phyloP scores from a whole-genome alignment of 2,888 invertebrate genomes.

The Parnassius mnemosyne region DNA sequence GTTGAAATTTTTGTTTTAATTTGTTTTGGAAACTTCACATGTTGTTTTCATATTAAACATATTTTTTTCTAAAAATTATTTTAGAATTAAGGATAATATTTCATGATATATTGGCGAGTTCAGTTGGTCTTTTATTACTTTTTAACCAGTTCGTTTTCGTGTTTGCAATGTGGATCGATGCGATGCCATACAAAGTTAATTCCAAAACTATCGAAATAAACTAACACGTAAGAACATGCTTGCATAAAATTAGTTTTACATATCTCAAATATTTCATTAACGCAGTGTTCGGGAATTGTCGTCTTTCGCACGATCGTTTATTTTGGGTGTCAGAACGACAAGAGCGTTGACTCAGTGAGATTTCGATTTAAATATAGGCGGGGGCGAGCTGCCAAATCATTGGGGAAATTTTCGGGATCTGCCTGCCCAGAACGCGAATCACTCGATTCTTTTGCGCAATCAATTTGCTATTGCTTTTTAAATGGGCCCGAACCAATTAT shows the following conservation, averaged over 20 bases:
- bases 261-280: slow-evolving; percentile 46
- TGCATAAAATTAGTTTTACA: background rate
- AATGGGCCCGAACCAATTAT: slow-evolving; percentile 23
- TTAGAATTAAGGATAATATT: too few relatives aligned
- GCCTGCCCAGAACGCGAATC: slow-evolving; percentile 48
- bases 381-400: slow-evolving; percentile 77
- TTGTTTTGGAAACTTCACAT: too few relatives aligned
- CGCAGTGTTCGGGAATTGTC: slow-evolving; percentile 61
- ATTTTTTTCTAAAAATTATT: too few relatives aligned
- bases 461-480: slow-evolving; percentile 27
- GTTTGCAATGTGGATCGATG: too few relatives aligned
- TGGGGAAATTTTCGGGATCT: slow-evolving; percentile 62
- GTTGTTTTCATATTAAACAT: too few relatives aligned
- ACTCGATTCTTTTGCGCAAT: slow-evolving; percentile 51
- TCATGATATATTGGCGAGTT: too few relatives aligned
- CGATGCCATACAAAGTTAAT: too few relatives aligned
- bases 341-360: slow-evolving; percentile 78
- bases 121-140: too few relatives aligned
- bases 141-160: too few relatives aligned
- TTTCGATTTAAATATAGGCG: slow-evolving; percentile 78
- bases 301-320: slow-evolving; percentile 63
- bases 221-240: too few relatives aligned
- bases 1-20: too few relatives aligned
- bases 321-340: slow-evolving; percentile 66
- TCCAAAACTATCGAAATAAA: too few relatives aligned